A percentile compares a stretch with the other conserved stretches of the same genome.
Evolutionary conservation across 2,888 invertebrate genomes (phyloP).

Genomic region (Amblyjoppa fuscipennis): DNA sequence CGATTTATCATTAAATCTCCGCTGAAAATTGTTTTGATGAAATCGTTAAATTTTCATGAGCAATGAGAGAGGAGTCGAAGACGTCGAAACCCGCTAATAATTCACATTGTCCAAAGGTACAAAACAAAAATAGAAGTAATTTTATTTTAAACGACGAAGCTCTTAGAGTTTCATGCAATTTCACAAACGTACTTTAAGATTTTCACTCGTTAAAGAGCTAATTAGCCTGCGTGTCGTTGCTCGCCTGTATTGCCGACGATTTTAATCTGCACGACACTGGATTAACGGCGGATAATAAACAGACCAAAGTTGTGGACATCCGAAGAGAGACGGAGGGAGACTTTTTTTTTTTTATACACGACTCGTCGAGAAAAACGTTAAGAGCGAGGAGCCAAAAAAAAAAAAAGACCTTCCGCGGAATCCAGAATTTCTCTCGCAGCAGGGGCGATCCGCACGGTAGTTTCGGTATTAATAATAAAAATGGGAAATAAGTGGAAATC

Average conservation of each 20-base stretch:
- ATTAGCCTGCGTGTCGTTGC: not conserved
- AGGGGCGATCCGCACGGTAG: not conserved
- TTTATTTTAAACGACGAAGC: not conserved
- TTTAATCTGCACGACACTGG: conserved; percentile 1
- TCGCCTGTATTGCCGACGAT: not conserved
- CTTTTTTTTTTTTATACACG: not conserved
- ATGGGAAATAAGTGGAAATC: conserved; percentile 9
- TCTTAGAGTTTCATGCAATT: not conserved
- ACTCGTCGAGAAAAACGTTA: not conserved
- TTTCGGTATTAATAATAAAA: conserved; percentile 6
- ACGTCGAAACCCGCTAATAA: not conserved
- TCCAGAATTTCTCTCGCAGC: conserved; percentile 12
- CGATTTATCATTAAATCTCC: too few relatives aligned
- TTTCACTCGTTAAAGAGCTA: not conserved
- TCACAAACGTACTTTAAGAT: not conserved
- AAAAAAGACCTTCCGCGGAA: not conserved
- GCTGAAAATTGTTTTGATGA: too few relatives aligned
- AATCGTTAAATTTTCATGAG: too few relatives aligned
- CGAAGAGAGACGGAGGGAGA: not conserved
- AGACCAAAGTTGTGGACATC: not conserved
- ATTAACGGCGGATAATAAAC: conserved; percentile 3
- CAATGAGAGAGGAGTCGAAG: not conserved
- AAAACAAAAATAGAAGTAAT: not conserved
- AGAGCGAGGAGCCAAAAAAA: not conserved
- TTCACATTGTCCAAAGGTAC: not conserved